Evolutionary conservation across 2,797 vertebrate species (phyloP).

Genomic region (Malacoraja senta): DNA sequence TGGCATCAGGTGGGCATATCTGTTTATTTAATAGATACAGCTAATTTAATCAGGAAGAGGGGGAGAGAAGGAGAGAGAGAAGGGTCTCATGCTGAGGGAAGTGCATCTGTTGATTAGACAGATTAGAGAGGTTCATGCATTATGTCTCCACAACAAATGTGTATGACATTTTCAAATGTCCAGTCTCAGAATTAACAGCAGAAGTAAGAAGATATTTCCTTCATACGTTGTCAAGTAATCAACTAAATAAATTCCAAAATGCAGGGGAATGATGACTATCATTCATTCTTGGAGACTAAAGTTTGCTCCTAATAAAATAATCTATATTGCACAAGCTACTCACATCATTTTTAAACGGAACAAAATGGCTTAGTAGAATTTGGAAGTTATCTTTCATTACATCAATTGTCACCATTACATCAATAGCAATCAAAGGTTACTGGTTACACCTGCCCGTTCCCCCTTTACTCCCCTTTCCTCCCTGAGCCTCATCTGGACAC

Average conservation of each 20-base stretch:
- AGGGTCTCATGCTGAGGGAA: background rate
- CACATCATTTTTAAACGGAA: background rate
- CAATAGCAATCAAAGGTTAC: no score
- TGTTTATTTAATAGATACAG: background rate
- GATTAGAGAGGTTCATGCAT: background rate
- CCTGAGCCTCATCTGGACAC: no score
- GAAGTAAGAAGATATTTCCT: slow-evolving; percentile 12
- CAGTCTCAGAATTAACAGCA: background rate
- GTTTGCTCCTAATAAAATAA: background rate
- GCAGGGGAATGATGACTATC: background rate
- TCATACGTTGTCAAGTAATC: background rate
- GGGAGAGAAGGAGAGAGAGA: background rate
- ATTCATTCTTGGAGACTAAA: background rate
- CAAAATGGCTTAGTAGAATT: background rate
- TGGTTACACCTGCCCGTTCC: no score
- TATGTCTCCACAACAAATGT: background rate
- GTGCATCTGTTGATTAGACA: background rate
- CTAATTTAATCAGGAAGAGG: background rate
- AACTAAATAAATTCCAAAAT: background rate
- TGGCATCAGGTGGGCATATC: background rate
- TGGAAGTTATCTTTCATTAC: background rate
- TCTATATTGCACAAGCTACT: background rate
- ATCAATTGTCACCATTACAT: background rate
- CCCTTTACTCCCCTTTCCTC: no score
- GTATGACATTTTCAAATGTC: background rate